Conservation (phyloP, 2,797 vertebrate species). For the Centropyge bicolor region DNA sequence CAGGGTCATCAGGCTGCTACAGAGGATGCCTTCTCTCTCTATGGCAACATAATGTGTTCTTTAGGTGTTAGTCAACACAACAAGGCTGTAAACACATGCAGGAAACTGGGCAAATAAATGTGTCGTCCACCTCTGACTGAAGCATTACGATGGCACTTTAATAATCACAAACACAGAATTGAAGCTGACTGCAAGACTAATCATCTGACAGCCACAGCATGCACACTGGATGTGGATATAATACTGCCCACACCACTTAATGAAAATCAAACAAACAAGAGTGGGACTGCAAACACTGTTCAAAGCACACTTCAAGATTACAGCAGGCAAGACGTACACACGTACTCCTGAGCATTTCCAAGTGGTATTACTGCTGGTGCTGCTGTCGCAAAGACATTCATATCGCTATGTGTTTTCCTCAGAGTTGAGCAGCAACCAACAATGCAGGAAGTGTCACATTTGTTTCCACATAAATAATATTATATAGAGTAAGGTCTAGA, state of each 20-base stretch:
- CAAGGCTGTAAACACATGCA: constrained; percentile 19
- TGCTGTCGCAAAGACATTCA: too few species aligned
- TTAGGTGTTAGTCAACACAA: constrained; percentile 9
- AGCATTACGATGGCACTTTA: not conserved
- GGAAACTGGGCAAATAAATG: constrained; percentile 15
- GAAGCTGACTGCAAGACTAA: not conserved
- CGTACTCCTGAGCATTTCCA: too few species aligned
- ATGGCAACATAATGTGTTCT: not conserved
- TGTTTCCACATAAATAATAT: too few species aligned
- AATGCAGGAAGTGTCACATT: too few species aligned
- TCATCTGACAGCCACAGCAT: not conserved
- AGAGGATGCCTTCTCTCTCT: constrained; percentile 15
- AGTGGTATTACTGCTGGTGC: too few species aligned
- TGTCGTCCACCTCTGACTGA: not conserved
- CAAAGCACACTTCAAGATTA: constrained; percentile 9
- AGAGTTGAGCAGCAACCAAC: too few species aligned
- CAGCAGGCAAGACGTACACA: not conserved
- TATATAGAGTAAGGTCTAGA: too few species aligned
- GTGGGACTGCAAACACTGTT: constrained; percentile 17
- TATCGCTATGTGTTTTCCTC: too few species aligned
- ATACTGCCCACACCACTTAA: not conserved
- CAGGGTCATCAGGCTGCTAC: constrained; percentile 19
- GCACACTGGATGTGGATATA: not conserved
- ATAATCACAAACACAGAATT: not conserved
- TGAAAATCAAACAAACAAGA: constrained; percentile 6